These are phyloP conservation scores for Ganaspis sp. DNA, from an alignment of 1,140 invertebrate species.

Conservation along the genomic window DNA sequence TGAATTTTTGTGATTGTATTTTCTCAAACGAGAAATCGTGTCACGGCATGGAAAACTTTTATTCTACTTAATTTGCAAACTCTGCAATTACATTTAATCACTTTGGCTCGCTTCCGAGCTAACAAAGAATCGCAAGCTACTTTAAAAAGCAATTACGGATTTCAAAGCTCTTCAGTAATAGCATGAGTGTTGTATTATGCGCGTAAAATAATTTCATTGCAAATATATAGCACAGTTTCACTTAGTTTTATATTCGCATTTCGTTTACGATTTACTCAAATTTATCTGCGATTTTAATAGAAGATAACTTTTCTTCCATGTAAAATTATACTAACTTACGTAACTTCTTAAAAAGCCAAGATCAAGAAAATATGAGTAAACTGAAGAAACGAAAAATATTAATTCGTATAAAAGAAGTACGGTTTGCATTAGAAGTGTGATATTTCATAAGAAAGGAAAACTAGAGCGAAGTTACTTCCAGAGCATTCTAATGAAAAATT, in stretches of 20 bases:
- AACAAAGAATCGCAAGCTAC: slow-evolving; percentile 16
- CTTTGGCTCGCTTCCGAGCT: slow-evolving; percentile 23
- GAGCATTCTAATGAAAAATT: slow-evolving; percentile 4
- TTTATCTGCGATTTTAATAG: too few relatives aligned
- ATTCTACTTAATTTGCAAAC: slow-evolving; percentile 30
- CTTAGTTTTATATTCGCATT: not conserved
- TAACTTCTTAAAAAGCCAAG: not conserved
- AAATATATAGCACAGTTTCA: not conserved
- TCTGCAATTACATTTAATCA: slow-evolving; percentile 30
- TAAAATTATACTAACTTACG: too few relatives aligned
- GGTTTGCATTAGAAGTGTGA: not conserved
- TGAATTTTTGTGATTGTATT: slow-evolving; percentile 14
- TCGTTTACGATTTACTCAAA: too few relatives aligned
- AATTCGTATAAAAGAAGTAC: not conserved
- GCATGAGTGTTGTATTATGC: not conserved
- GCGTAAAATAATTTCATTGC: not conserved
- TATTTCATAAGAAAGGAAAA: not conserved
- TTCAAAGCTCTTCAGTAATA: slow-evolving; percentile 7
- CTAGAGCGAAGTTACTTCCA: slow-evolving; percentile 9
- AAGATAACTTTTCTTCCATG: too few relatives aligned
- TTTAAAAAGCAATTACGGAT: slow-evolving; percentile 27
- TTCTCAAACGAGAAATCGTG: not conserved
- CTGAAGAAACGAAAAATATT: not conserved
- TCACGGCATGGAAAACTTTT: not conserved
- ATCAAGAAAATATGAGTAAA: not conserved